A percentile compares a stretch with the other conserved stretches of the same genome.
phyloP scores from a whole-genome alignment of 2,888 invertebrate species.

The Itoplectis maculator region DNA sequence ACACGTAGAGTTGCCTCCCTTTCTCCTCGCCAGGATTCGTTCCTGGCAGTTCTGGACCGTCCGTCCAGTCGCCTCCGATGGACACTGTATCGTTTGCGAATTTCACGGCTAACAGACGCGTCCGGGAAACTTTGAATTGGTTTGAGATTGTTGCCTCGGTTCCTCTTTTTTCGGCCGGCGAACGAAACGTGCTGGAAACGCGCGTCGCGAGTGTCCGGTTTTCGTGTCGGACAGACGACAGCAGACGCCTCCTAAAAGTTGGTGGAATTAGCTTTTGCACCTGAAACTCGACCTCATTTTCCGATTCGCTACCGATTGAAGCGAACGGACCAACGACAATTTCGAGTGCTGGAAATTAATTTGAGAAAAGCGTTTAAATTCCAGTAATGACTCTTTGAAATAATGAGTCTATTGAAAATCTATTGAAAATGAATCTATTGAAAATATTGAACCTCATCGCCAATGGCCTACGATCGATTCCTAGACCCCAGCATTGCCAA shows the following conservation, averaged over 20 bases:
- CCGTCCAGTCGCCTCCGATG: background rate
- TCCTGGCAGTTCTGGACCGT: background rate
- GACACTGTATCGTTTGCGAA: slow-evolving; percentile 4
- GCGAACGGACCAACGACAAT: no score
- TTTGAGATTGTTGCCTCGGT: slow-evolving; percentile 25
- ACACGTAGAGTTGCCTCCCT: slow-evolving; percentile 19
- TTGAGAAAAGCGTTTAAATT: no score
- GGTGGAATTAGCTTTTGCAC: slow-evolving; percentile 18
- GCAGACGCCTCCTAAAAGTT: slow-evolving; percentile 22
- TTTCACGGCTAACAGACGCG: slow-evolving; percentile 41
- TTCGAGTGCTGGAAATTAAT: no score
- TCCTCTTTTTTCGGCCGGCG: background rate
- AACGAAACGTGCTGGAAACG: slow-evolving; percentile 5
- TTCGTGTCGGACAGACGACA: background rate
- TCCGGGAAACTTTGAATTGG: slow-evolving; percentile 41
- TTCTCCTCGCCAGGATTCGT: slow-evolving; percentile 17
- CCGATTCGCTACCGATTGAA: background rate
- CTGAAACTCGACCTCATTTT: background rate
- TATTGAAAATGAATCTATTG: no score
- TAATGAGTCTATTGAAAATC: no score
- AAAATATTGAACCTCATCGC: background rate
- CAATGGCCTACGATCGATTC: background rate
- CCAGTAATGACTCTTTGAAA: no score
- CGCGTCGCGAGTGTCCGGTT: background rate
- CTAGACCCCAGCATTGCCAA: background rate